These are phyloP conservation scores for Triplophysa tibetana DNA, from an alignment of 2,113 vertebrate genomes.

Conservation along the genomic window DNA sequence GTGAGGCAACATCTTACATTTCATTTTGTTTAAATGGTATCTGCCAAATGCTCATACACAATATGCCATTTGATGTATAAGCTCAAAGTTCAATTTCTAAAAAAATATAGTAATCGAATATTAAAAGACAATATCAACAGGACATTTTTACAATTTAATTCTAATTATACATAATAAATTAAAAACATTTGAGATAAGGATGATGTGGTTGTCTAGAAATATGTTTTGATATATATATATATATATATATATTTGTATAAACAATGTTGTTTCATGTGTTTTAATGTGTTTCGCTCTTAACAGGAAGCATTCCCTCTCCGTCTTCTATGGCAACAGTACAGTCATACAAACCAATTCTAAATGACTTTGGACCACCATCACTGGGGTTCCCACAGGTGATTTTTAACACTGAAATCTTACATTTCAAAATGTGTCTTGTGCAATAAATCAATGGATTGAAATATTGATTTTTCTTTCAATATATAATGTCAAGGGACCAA, in stretches of 20 bases:
- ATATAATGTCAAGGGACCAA: conserved; percentile 76
- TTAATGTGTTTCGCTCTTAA: conserved; percentile 60
- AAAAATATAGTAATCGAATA: too few species aligned
- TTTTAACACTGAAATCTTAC: not conserved
- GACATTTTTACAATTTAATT: too few species aligned
- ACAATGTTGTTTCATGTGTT: not conserved
- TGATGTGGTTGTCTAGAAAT: too few species aligned
- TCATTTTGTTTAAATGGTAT: too few species aligned
- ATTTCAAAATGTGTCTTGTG: not conserved
- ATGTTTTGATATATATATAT: not conserved
- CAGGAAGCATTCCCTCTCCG: conserved; percentile 85
- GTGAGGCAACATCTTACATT: too few species aligned
- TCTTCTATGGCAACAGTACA: conserved; percentile 89
- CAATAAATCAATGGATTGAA: not conserved
- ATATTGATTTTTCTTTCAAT: not conserved
- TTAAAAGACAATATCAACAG: too few species aligned
- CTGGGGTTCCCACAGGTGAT: conserved; percentile 92
- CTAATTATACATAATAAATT: too few species aligned
- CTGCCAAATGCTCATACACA: too few species aligned
- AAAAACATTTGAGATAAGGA: too few species aligned
- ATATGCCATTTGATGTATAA: too few species aligned
- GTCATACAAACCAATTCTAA: conserved; percentile 89
- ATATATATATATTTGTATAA: not conserved
- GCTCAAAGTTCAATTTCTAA: too few species aligned
- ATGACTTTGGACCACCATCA: conserved; percentile 94